phyloP scores from a whole-genome alignment of 1,140 invertebrate species.

The Calliphora vicina region DNA sequence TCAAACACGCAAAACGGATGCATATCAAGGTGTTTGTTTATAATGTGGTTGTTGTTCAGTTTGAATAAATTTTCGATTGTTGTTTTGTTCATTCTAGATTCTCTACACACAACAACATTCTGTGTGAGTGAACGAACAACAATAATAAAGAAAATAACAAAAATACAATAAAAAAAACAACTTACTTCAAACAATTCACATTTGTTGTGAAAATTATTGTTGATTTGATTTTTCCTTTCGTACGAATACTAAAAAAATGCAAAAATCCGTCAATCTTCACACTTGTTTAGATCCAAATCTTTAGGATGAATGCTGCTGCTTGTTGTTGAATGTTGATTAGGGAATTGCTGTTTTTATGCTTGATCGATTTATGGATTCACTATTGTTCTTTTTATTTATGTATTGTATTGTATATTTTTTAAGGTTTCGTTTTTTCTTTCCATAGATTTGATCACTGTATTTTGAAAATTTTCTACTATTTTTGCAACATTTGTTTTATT shows the following conservation, averaged over 20 bases:
- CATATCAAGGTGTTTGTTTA: constrained; percentile 16
- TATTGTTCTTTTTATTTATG: background rate
- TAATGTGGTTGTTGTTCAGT: background rate
- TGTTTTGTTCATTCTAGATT: constrained; percentile 21
- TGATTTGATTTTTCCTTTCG: background rate
- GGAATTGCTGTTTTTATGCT: background rate
- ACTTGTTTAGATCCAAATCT: background rate
- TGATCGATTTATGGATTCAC: background rate
- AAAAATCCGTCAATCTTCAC: background rate
- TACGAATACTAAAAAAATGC: no score
- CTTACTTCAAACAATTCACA: constrained; percentile 4
- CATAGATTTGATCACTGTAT: background rate
- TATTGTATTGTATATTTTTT: no score
- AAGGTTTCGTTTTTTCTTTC: background rate
- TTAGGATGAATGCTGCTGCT: no score
- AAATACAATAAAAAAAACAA: background rate
- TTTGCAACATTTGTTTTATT: background rate
- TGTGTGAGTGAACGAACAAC: background rate
- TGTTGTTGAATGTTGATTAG: background rate
- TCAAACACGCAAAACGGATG: constrained; percentile 33
- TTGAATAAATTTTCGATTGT: background rate
- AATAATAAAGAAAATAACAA: background rate
- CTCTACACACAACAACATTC: background rate
- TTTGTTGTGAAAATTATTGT: background rate
- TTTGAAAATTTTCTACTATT: background rate